Evolutionary conservation across 2,888 invertebrate genomes (phyloP).

Genomic region (Patella caerulea): DNA sequence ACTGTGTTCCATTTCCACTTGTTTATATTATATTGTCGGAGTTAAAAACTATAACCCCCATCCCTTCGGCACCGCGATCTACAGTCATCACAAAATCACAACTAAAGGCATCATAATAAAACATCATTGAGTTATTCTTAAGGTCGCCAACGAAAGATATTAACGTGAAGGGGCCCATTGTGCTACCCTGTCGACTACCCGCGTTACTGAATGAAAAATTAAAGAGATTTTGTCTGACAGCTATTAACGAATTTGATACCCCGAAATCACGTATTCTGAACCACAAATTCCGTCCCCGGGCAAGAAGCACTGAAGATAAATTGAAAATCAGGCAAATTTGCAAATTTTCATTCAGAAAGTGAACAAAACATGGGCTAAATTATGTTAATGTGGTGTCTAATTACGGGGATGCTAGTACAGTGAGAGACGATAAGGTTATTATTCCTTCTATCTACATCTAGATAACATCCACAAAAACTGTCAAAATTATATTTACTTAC

Average conservation of each 20-base stretch:
- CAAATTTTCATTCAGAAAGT: neutral
- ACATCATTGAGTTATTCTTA: neutral
- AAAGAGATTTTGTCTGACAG: conserved; percentile 7
- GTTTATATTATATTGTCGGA: too few relatives aligned
- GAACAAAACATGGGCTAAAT: neutral
- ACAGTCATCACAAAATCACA: conserved; percentile 3
- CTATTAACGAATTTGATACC: conserved; percentile 10
- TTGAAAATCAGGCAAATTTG: conserved; percentile 7
- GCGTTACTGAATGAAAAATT: conserved; percentile 1
- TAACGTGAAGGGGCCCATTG: conserved; percentile 5
- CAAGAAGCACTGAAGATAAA: neutral
- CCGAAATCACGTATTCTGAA: neutral
- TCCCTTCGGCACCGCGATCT: neutral
- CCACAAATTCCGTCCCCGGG: neutral
- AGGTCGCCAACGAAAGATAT: neutral
- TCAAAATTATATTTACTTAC: too few relatives aligned
- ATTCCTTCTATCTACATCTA: too few relatives aligned
- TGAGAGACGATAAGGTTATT: too few relatives aligned
- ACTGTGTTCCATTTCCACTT: neutral
- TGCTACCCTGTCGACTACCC: neutral
- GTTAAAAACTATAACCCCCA: too few relatives aligned
- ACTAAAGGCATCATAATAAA: neutral
- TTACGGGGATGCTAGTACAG: neutral
- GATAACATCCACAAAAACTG: too few relatives aligned
- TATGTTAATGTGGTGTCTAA: conserved; percentile 9